A percentile compares a stretch with the other conserved stretches of the same genome.
These are phyloP conservation scores for Acanthacorydalis orientalis DNA, from an alignment of 2,888 invertebrate species.

Conservation along the genomic window DNA sequence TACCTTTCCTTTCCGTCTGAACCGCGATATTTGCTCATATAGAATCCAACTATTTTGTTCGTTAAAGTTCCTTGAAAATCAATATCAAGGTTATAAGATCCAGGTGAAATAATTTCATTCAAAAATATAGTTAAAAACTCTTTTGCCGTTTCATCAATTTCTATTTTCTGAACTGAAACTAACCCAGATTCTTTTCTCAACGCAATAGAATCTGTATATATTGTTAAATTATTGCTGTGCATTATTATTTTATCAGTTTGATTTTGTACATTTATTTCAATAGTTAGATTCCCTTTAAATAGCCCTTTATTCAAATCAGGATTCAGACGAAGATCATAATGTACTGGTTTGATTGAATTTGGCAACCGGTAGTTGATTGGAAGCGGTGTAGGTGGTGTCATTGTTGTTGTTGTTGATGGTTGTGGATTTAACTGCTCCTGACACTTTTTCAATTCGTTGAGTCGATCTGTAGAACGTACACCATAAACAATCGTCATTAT, in stretches of 20 bases:
- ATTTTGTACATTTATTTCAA: constrained; percentile 27
- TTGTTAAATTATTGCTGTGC: constrained; percentile 32
- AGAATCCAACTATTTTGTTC: constrained; percentile 54
- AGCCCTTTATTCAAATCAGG: constrained; percentile 41
- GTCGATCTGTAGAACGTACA: background rate
- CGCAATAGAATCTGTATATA: background rate
- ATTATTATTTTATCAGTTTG: constrained; percentile 33
- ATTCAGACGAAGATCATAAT: constrained; percentile 49
- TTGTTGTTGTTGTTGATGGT: background rate
- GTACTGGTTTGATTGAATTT: constrained; percentile 35
- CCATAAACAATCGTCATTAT: no score
- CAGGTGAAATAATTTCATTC: constrained; percentile 17
- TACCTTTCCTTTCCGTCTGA: constrained; percentile 26
- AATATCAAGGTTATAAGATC: constrained; percentile 34
- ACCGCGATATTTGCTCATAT: constrained; percentile 44
- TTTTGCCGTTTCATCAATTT: constrained; percentile 18
- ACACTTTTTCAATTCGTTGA: background rate
- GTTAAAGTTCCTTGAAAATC: constrained; percentile 46
- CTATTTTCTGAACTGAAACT: background rate
- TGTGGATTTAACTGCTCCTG: constrained; percentile 1
- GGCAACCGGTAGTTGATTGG: constrained; percentile 35
- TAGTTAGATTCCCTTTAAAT: constrained; percentile 37
- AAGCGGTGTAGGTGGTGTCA: background rate
- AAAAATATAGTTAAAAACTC: constrained; percentile 27
- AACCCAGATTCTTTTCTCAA: no score